phyloP scores from a whole-genome alignment of 2,113 vertebrate genomes.

The Nesoenas mayeri region DNA sequence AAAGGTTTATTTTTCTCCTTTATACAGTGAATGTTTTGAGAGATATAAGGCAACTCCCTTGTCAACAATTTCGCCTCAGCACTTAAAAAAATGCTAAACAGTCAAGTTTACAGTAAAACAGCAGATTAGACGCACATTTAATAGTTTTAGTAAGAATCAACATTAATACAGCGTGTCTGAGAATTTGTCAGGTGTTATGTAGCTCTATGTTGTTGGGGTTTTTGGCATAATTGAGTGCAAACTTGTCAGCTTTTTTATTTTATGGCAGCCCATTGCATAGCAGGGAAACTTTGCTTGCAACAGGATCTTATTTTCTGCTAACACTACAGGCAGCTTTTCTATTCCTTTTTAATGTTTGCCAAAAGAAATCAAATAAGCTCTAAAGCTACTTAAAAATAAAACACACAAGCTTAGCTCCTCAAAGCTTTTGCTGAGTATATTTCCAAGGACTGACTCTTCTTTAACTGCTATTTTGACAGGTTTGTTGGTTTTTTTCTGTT shows the following conservation, averaged over 20 bases:
- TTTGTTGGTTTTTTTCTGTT: not conserved
- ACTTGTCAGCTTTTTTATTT: constrained; percentile 37
- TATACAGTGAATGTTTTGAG: constrained; percentile 68
- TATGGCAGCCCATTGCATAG: constrained; percentile 38
- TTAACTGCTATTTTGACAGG: not conserved
- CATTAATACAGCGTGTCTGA: constrained; percentile 55
- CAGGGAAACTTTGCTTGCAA: constrained; percentile 43
- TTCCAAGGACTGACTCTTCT: constrained; percentile 11
- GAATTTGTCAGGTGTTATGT: constrained; percentile 1
- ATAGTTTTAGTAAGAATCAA: constrained; percentile 40
- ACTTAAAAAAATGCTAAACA: constrained; percentile 61
- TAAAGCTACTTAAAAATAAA: constrained; percentile 63
- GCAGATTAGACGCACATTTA: constrained; percentile 61
- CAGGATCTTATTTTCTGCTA: constrained; percentile 50
- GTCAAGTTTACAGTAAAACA: constrained; percentile 70
- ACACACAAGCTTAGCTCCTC: constrained; percentile 22
- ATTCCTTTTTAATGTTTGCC: constrained; percentile 27
- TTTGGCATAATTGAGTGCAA: constrained; percentile 74
- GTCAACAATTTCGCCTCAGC: constrained; percentile 58
- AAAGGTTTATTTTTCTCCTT: constrained; percentile 63
- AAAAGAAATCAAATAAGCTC: constrained; percentile 43
- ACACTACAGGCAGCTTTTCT: constrained; percentile 26
- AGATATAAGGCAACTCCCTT: constrained; percentile 71
- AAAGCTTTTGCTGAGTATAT: constrained; percentile 35
- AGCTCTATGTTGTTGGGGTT: not conserved